Percentiles rank a stretch among this genome's conserved stretches.
Conservation (phyloP, 2,113 vertebrate genomes). For the Platysteira castanea region DNA sequence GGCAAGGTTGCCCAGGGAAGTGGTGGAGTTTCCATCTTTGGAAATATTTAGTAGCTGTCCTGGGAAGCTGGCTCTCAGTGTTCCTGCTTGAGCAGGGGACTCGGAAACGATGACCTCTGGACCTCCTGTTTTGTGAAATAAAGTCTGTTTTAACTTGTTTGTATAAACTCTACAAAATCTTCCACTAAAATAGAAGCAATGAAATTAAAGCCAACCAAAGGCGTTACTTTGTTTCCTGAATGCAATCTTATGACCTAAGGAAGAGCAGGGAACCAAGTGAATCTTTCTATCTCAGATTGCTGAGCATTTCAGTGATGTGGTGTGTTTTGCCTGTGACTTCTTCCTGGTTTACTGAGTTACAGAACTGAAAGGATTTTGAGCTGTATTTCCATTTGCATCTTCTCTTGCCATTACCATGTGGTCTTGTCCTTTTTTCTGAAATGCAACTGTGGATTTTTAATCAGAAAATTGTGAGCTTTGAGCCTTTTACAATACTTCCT, state of each 20-base stretch:
- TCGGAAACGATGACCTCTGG: not conserved
- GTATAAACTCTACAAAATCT: not conserved
- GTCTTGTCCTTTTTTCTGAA: not conserved
- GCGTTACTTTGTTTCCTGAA: not conserved
- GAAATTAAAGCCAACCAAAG: not conserved
- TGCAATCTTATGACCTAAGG: not conserved
- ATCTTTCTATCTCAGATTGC: not conserved
- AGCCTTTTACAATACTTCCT: not conserved
- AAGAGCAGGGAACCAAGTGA: not conserved
- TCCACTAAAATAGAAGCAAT: not conserved
- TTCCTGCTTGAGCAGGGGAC: not conserved
- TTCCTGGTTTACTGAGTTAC: not conserved
- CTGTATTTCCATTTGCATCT: not conserved
- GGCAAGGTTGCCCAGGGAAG: not conserved
- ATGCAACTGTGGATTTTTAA: accelerated
- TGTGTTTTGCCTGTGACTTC: not conserved
- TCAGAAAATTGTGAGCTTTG: not conserved
- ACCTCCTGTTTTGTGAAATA: not conserved
- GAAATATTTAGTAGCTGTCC: not conserved
- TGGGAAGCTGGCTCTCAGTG: not conserved
- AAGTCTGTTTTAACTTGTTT: not conserved
- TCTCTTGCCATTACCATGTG: not conserved
- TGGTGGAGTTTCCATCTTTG: not conserved
- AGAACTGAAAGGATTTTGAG: not conserved
- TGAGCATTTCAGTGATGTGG: not conserved